These are phyloP conservation scores for Odontesthes bonariensis DNA, from an alignment of 2,113 vertebrate species.

Conservation along the genomic window DNA sequence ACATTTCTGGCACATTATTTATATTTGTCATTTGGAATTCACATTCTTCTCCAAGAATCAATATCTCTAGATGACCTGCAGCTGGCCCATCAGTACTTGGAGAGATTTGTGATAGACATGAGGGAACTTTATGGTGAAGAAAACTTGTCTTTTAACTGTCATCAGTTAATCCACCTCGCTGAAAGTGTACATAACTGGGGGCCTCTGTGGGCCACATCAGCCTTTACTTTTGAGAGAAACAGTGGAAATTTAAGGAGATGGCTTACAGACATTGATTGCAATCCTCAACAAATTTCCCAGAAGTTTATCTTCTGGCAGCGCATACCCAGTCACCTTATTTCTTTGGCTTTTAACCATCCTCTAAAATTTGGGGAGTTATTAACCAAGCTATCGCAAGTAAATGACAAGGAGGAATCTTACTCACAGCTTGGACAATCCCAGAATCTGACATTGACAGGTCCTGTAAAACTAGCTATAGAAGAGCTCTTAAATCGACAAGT, in stretches of 20 bases:
- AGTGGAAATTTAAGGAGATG: slow-evolving; percentile 13
- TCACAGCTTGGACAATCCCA: not conserved
- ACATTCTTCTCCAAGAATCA: slow-evolving; percentile 38
- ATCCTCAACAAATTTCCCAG: not conserved
- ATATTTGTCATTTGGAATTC: slow-evolving; percentile 8
- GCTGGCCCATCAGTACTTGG: not conserved
- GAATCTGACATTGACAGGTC: not conserved
- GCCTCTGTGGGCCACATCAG: slow-evolving; percentile 46
- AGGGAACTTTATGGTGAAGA: slow-evolving; percentile 36
- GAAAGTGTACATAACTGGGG: slow-evolving; percentile 45
- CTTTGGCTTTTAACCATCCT: not conserved
- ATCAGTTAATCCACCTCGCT: slow-evolving; percentile 43
- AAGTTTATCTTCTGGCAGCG: slow-evolving; percentile 14
- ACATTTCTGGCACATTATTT: not conserved
- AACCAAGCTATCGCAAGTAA: not conserved
- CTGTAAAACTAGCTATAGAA: not conserved
- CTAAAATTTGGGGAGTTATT: slow-evolving; percentile 14
- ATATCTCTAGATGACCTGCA: slow-evolving; percentile 13
- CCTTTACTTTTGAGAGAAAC: slow-evolving; percentile 43
- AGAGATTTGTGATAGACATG: slow-evolving; percentile 18
- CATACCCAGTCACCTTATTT: slow-evolving; percentile 20
- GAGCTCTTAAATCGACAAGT: not conserved
- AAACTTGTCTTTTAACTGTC: slow-evolving; percentile 51
- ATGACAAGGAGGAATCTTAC: not conserved
- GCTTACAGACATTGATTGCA: not conserved